A percentile compares a stretch with the other conserved stretches of the same genome.
Conservation (phyloP, 2,113 vertebrate genomes). For the Gymnobelideus leadbeateri region DNA sequence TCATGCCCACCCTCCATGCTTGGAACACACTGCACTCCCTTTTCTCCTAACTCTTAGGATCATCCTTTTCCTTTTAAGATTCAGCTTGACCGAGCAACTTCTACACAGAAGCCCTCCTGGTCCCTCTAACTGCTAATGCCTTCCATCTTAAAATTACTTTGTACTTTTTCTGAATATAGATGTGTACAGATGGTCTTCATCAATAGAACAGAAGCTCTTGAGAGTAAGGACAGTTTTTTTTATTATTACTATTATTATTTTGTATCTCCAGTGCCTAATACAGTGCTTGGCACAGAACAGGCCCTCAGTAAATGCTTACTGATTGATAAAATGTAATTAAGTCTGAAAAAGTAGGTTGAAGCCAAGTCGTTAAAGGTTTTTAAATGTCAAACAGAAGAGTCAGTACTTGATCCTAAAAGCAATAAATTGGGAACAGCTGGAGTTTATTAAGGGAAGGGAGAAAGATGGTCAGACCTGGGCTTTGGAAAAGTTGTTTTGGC, state of each 20-base stretch:
- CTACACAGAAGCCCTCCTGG: background rate
- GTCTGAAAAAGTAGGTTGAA: background rate
- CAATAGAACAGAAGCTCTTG: background rate
- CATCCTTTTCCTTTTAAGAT: background rate
- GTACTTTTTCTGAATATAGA: background rate
- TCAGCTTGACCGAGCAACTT: background rate
- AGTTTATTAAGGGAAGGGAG: background rate
- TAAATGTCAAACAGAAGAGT: background rate
- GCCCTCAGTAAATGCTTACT: background rate
- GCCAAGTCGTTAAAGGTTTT: background rate
- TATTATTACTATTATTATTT: background rate
- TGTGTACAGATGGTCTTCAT: background rate
- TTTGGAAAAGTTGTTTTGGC: background rate
- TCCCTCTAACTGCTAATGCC: background rate
- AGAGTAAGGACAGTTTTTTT: background rate
- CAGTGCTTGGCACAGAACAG: background rate
- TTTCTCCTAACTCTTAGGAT: background rate
- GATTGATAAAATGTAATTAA: background rate
- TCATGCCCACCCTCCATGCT: too few relatives aligned
- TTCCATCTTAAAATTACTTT: background rate
- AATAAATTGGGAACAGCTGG: background rate
- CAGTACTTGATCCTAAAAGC: background rate
- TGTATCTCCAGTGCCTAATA: background rate
- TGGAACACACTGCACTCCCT: background rate
- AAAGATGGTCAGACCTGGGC: background rate